phyloP scores from a whole-genome alignment of 2,113 vertebrate genomes.

The Litocranius walleri region DNA sequence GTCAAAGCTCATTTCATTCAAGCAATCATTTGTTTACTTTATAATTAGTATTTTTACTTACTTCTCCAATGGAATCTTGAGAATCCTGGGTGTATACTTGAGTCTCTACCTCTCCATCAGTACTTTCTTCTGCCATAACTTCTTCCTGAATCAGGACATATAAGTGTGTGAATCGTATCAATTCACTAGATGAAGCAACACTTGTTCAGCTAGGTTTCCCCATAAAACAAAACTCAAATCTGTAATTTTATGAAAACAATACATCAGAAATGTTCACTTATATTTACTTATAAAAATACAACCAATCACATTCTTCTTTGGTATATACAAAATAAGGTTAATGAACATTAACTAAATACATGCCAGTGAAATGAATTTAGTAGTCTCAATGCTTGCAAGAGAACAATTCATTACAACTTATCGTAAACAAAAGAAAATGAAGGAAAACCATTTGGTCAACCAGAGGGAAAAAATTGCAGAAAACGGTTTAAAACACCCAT shows the following conservation, averaged over 20 bases:
- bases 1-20: background rate
- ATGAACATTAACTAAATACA: background rate
- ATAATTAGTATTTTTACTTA: constrained; percentile 70
- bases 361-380: background rate
- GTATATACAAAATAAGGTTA: background rate
- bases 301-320: background rate
- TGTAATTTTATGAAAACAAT: background rate
- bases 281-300: background rate
- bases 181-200: background rate
- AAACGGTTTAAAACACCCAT: background rate
- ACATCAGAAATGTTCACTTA: background rate
- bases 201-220: background rate
- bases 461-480: background rate
- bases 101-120: constrained; percentile 89
- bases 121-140: constrained; percentile 88
- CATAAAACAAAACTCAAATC: background rate
- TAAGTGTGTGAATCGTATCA: background rate
- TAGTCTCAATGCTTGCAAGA: background rate
- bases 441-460: background rate
- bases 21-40: background rate
- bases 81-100: constrained; percentile 90
- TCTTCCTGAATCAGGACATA: constrained; percentile 85
- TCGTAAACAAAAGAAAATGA: background rate
- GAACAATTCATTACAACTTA: constrained; percentile 7
- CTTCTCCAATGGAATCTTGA: constrained; percentile 89